Evolutionary conservation across 2,888 invertebrate species (phyloP).

Genomic region (Cephus pygmeus): DNA sequence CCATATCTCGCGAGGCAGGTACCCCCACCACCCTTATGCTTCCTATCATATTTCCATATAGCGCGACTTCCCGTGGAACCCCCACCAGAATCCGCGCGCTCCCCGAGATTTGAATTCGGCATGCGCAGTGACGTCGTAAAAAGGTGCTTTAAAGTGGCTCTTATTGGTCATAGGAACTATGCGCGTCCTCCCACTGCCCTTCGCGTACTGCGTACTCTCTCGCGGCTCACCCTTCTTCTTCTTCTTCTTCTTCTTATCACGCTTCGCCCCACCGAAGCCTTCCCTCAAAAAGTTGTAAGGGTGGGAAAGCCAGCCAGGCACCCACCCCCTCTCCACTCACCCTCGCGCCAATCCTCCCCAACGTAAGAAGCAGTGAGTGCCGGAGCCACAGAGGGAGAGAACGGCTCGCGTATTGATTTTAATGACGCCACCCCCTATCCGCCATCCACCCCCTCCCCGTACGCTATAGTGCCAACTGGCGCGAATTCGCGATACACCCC

Average conservation of each 20-base stretch:
- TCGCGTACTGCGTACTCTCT: slow-evolving; percentile 51
- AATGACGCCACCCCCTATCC: slow-evolving; percentile 59
- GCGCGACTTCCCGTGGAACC: slow-evolving; percentile 17
- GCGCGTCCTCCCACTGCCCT: slow-evolving; percentile 36
- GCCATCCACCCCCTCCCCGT: not conserved
- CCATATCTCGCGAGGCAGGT: slow-evolving; percentile 31
- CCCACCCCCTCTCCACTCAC: slow-evolving; percentile 24
- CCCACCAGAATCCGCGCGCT: slow-evolving; percentile 37
- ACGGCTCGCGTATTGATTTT: slow-evolving; percentile 64
- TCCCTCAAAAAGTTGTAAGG: slow-evolving; percentile 16
- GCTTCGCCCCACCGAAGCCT: slow-evolving; percentile 26
- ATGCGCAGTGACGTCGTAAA: slow-evolving; percentile 54
- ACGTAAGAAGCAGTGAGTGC: slow-evolving; percentile 14
- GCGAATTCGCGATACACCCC: slow-evolving; percentile 52
- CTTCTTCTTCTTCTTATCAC: slow-evolving; percentile 36
- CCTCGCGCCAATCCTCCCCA: slow-evolving; percentile 23
- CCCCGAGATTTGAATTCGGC: slow-evolving; percentile 57
- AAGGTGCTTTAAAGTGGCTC: slow-evolving; percentile 57
- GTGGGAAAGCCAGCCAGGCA: slow-evolving; percentile 17
- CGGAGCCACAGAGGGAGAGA: slow-evolving; percentile 38
- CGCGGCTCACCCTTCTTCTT: slow-evolving; percentile 22
- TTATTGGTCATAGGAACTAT: slow-evolving; percentile 62
- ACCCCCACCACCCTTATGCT: slow-evolving; percentile 20
- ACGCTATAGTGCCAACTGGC: slow-evolving; percentile 22
- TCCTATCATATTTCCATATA: slow-evolving; percentile 54